These are phyloP conservation scores for Tachina lurida DNA, from an alignment of 2,888 invertebrate genomes.

Conservation along the genomic window DNA sequence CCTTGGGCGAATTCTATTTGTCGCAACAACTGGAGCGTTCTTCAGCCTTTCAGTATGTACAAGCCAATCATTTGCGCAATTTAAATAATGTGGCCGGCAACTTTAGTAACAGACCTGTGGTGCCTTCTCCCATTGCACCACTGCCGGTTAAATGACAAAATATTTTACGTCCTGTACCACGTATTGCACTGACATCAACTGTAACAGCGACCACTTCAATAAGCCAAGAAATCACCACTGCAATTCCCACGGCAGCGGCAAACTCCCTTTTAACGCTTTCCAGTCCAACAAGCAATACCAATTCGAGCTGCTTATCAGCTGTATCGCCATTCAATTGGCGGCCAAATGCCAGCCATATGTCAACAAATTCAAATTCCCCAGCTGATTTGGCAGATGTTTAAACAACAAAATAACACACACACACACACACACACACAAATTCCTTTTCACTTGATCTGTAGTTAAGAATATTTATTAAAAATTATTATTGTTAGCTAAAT, in stretches of 20 bases:
- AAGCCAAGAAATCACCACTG: conserved; percentile 59
- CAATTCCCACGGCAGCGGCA: conserved; percentile 1
- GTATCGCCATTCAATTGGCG: conserved; percentile 56
- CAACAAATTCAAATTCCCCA: conserved; percentile 53
- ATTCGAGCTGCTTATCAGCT: conserved; percentile 31
- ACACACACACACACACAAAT: not conserved
- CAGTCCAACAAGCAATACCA: conserved; percentile 20
- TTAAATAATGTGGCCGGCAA: conserved; percentile 76
- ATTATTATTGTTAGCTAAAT: conserved; percentile 70
- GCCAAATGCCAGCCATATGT: conserved; percentile 16
- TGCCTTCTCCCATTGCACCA: conserved; percentile 61
- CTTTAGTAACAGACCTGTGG: conserved; percentile 73
- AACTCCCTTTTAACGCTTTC: conserved; percentile 22
- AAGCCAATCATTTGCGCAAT: conserved; percentile 78
- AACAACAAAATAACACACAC: not conserved
- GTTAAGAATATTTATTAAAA: conserved; percentile 64
- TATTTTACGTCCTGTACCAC: conserved; percentile 81
- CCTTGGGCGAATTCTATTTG: conserved; percentile 81
- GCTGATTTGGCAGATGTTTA: conserved; percentile 56
- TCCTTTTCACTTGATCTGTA: not conserved
- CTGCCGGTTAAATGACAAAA: conserved; percentile 82
- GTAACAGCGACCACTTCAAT: conserved; percentile 72
- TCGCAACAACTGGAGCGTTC: conserved; percentile 81
- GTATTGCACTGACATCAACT: conserved; percentile 78
- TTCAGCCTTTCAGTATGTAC: conserved; percentile 83